Percentiles rank a stretch among this genome's conserved stretches.
Evolutionary conservation across 2,797 vertebrate species (phyloP).

Genomic region (Phyllotis vaccarum): DNA sequence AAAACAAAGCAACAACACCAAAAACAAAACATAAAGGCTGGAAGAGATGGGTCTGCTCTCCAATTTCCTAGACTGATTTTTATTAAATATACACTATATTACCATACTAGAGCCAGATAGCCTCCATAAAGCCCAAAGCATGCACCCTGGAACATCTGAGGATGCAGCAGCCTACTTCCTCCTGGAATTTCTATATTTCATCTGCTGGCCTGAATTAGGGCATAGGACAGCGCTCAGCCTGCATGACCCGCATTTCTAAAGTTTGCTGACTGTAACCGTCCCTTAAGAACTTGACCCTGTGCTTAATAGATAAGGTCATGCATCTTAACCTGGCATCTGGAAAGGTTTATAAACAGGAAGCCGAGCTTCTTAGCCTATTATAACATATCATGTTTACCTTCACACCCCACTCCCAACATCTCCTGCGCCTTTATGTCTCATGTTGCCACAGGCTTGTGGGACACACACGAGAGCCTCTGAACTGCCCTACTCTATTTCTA

Average conservation of each 20-base stretch:
- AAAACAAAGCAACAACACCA: too few species aligned
- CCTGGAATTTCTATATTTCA: background rate
- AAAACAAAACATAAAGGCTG: too few species aligned
- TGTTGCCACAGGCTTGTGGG: background rate
- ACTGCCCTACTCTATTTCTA: background rate
- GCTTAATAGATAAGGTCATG: background rate
- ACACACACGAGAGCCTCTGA: background rate
- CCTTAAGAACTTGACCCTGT: background rate
- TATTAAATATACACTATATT: too few species aligned
- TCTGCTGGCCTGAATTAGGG: background rate
- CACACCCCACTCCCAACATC: fast-evolving
- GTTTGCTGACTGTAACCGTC: background rate
- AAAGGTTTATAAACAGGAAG: background rate
- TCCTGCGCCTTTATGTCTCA: background rate
- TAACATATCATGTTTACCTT: background rate
- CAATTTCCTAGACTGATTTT: too few species aligned
- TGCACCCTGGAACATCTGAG: background rate
- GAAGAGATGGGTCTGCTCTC: too few species aligned
- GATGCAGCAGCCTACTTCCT: background rate
- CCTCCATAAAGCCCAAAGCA: background rate
- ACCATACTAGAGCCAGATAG: background rate
- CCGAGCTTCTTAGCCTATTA: conserved; percentile 1
- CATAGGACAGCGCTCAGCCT: background rate
- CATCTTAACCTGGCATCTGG: background rate
- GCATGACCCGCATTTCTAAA: too few species aligned